These are phyloP conservation scores for Nerophis ophidion DNA, from an alignment of 2,113 vertebrate genomes.

Conservation along the genomic window DNA sequence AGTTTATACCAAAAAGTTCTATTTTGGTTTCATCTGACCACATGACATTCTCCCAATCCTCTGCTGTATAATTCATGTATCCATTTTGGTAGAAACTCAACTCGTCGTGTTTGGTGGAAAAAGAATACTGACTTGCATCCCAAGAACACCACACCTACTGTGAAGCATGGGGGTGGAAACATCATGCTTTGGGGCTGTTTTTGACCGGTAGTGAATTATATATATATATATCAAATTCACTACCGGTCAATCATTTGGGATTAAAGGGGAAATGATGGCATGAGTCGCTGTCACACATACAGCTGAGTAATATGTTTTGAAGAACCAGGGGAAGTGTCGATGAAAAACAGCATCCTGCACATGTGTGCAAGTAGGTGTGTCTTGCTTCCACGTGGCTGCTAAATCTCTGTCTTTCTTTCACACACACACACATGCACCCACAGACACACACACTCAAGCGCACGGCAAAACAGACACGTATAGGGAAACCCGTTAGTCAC, in stretches of 20 bases:
- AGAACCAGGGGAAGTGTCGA: constrained; percentile 8
- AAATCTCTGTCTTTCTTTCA: background rate
- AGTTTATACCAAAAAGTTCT: too few relatives aligned
- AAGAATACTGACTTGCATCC: too few relatives aligned
- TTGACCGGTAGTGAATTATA: too few relatives aligned
- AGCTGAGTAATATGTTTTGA: constrained; percentile 9
- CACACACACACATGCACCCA: background rate
- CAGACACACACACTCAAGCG: background rate
- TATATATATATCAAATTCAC: background rate
- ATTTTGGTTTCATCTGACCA: too few relatives aligned
- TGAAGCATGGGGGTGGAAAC: too few relatives aligned
- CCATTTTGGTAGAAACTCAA: too few relatives aligned
- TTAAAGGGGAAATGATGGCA: constrained; percentile 25
- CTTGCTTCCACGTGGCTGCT: background rate
- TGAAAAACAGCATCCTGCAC: constrained; percentile 25
- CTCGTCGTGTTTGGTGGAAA: too few relatives aligned
- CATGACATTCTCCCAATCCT: too few relatives aligned
- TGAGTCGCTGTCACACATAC: constrained; percentile 7
- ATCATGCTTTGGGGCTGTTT: too few relatives aligned
- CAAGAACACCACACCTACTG: too few relatives aligned
- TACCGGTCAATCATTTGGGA: constrained; percentile 8
- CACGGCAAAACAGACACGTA: constrained; percentile 1
- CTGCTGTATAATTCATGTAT: too few relatives aligned
- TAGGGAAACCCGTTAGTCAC: constrained; percentile 38
- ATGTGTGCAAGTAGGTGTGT: constrained; percentile 9